Evolutionary conservation across 2,113 vertebrate species (phyloP).

Genomic region (Phaetusa simplex): DNA sequence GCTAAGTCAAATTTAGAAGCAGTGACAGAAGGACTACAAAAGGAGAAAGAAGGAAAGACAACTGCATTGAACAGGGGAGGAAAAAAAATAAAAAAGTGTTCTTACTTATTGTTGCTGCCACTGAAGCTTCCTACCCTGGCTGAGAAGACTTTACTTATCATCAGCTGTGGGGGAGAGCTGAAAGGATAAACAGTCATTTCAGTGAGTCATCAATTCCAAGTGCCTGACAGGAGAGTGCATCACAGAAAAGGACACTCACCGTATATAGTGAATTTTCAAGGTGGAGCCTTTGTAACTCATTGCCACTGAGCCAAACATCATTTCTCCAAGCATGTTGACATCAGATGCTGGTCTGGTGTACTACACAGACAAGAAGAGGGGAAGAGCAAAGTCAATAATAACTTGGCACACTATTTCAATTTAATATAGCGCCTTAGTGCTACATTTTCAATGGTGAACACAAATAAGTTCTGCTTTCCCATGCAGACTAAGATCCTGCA

Average conservation of each 20-base stretch:
- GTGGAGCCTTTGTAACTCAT: constrained; percentile 89
- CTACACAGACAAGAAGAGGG: constrained; percentile 34
- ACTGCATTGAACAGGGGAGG: not conserved
- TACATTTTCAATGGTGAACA: not conserved
- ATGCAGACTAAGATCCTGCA: not conserved
- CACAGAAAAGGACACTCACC: constrained; percentile 70
- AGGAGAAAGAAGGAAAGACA: not conserved
- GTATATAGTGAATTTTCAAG: constrained; percentile 87
- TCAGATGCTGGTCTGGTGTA: constrained; percentile 87
- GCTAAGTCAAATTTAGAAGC: not conserved
- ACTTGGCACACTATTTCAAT: not conserved
- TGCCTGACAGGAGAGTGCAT: not conserved
- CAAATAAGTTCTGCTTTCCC: not conserved
- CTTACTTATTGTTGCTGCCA: constrained; percentile 87
- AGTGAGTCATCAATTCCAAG: constrained; percentile 1
- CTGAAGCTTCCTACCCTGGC: constrained; percentile 83
- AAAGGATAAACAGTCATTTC: constrained; percentile 40
- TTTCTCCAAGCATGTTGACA: constrained; percentile 87
- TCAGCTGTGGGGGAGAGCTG: constrained; percentile 88
- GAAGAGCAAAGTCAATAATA: not conserved
- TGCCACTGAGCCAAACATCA: constrained; percentile 89
- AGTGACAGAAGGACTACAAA: not conserved
- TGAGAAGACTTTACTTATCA: constrained; percentile 92
- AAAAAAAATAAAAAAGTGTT: not conserved
- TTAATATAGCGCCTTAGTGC: not conserved